A percentile compares a stretch with the other conserved stretches of the same genome.
Evolutionary conservation across 2,888 invertebrate species (phyloP).

Genomic region (Leptura quadrifasciata): DNA sequence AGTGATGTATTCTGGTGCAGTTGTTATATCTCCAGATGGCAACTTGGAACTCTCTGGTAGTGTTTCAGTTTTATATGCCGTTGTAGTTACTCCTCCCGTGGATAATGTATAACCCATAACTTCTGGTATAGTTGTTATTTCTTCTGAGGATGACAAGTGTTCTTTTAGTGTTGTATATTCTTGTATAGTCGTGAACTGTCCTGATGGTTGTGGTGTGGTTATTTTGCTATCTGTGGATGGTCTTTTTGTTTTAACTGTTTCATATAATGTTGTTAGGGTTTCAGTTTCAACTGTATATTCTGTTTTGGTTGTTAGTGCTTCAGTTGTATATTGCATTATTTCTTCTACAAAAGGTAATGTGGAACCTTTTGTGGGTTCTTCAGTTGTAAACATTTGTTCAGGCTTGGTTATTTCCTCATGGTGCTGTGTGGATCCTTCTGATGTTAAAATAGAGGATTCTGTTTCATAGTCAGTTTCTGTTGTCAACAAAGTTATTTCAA

Average conservation of each 20-base stretch:
- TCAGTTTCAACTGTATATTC: background rate
- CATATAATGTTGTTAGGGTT: background rate
- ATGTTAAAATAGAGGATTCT: background rate
- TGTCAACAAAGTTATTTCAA: background rate
- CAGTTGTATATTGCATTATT: background rate
- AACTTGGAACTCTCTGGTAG: background rate
- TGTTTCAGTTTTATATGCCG: background rate
- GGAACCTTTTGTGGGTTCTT: background rate
- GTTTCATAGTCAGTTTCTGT: background rate
- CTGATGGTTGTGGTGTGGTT: background rate
- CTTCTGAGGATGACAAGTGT: background rate
- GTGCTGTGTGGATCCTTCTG: background rate
- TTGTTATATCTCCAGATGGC: background rate
- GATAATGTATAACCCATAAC: background rate
- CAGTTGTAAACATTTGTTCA: background rate
- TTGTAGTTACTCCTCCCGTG: background rate
- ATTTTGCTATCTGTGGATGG: background rate
- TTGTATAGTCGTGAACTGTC: no score
- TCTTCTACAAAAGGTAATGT: background rate
- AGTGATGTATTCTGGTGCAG: background rate
- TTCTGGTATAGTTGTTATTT: background rate
- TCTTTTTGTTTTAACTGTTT: background rate
- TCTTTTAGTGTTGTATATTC: no score
- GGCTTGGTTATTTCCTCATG: background rate
- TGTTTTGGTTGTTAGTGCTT: background rate